Base-by-base conservation (phyloP, 2,888 invertebrate species). In the Lobophora halterata region DNA sequence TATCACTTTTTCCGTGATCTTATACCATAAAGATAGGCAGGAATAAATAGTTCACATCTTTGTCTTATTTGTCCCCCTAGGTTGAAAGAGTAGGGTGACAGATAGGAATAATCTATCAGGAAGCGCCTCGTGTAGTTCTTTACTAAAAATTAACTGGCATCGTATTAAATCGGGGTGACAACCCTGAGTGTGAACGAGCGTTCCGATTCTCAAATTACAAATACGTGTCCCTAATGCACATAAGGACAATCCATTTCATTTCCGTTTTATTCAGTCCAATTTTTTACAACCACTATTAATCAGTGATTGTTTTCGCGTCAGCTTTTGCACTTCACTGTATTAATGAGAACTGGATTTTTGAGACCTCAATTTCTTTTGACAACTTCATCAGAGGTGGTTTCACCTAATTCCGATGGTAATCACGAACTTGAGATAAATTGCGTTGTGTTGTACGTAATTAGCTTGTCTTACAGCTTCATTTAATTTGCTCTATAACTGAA, bases 321-420 rank as follows among this genome's bases (percentile, higher is more conserved):
- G 68, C 70, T 79, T 79, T 82, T 81, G 81, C 85, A 83, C 85
- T 81, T 78, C 71, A 60, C 62, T 77, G 81, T 77, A 76, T 82
- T 74, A 78, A 75, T 74, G 71, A 71, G 70, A 62, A 65, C 78
- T 51, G 63, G 67, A 65, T 61, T 71, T 62, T 68, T 49, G 40
- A 56, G 65, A 62, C 59, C 53, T 50, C 59, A 58, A 64, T 67
- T 76, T 74, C 63, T 64, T 65, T 31, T 48, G 49, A 61, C 54
- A 53, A 58, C 55, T 63, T 58, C 48, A 62, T 61, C 21, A 7
- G 9, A 12, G 56, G 54, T 70, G 45, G 80, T 73, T 74, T 70
- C 48, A 60, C 79, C 77, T 81, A 81, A 82, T 78, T 77, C 55
- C 64, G 46, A 82, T 82, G 81, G 44, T 78, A 81, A 83, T 82